phyloP scores from a whole-genome alignment of 2,888 invertebrate genomes.

The Cataglyphis cursor region DNA sequence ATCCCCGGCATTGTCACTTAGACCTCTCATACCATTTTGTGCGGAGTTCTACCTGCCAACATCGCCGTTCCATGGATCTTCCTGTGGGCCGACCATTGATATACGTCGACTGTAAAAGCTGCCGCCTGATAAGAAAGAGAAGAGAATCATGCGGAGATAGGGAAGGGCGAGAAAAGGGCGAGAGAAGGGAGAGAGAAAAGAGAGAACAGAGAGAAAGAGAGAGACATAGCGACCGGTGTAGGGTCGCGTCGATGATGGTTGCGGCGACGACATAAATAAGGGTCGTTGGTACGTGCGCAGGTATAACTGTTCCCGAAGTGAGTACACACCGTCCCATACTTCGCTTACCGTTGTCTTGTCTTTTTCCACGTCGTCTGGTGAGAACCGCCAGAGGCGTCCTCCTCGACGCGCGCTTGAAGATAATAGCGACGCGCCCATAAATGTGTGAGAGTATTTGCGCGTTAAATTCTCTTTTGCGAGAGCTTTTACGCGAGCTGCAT shows the following conservation, averaged over 20 bases:
- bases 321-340: constrained; percentile 31
- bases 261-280: constrained; percentile 71
- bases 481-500: neutral
- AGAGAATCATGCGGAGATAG: constrained; percentile 46
- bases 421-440: constrained; percentile 48
- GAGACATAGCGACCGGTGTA: constrained; percentile 31
- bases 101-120: constrained; percentile 81
- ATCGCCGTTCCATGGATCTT: constrained; percentile 62
- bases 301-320: constrained; percentile 70
- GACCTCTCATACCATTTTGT: constrained; percentile 50
- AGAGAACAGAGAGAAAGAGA: neutral
- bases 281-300: constrained; percentile 67
- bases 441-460: constrained; percentile 9
- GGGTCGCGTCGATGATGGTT: constrained; percentile 43
- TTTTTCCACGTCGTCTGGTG: constrained; percentile 39
- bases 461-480: constrained; percentile 27
- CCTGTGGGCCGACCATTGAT: constrained; percentile 76
- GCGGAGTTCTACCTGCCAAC: constrained; percentile 37
- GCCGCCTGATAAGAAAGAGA: constrained; percentile 67
- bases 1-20: constrained; percentile 78
- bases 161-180: constrained; percentile 67
- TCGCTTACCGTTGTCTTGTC: constrained; percentile 39
- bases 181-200: constrained; percentile 32
- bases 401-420: constrained; percentile 54
- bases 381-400: constrained; percentile 58